Evolutionary conservation across 1,140 invertebrate species (phyloP), one percentile per base, ranked within the genome.

Genomic region (Vanessa tameamea): DNA sequence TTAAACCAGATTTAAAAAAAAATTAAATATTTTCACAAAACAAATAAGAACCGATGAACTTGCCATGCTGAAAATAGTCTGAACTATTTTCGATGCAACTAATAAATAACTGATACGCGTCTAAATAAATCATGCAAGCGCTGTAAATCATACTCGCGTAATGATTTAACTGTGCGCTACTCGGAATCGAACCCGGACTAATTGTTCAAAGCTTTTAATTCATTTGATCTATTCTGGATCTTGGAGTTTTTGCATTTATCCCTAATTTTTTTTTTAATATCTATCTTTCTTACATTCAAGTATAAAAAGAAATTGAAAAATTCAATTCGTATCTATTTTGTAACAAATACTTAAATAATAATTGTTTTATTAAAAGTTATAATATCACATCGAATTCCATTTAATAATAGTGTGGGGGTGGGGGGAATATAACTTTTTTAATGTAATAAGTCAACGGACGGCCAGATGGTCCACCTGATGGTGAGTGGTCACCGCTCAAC

Each of bases 81-180:
- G 20, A 13, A 16, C 55, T 57, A 57, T 57, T 57, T 57, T 31
- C 20, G 55, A 57, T 57, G 16, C 23, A 26, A 57, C 20, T 57
- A 57, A 57, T 57, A 57, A 57, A 57, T 57, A 57, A 57, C 55
- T 23, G 55, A 26, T 57, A 5, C 51, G n/a, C 53, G 55, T 57
- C 55, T 11, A 13, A 26, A 57, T 57, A 57, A 57, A 57, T 57
- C 55, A 26, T 14, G 55, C 20, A 9, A 23, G 55, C 55, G 55
- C 13, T 13, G 55, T 57, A 26, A 57, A 57, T 57, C 23, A 57
- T 23, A 57, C 7, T 7, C 55, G 55, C 3, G 55, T 57, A 9
- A 57, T 57, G 55, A 57, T 57, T 57, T 57, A 57, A 57, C 55
- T 57, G 55, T 57, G 23, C 55, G 16, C 55, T 57, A 57, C 55